Evolutionary conservation across 2,113 vertebrate species (phyloP).

Genomic region (Pomatorhinus ruficollis): DNA sequence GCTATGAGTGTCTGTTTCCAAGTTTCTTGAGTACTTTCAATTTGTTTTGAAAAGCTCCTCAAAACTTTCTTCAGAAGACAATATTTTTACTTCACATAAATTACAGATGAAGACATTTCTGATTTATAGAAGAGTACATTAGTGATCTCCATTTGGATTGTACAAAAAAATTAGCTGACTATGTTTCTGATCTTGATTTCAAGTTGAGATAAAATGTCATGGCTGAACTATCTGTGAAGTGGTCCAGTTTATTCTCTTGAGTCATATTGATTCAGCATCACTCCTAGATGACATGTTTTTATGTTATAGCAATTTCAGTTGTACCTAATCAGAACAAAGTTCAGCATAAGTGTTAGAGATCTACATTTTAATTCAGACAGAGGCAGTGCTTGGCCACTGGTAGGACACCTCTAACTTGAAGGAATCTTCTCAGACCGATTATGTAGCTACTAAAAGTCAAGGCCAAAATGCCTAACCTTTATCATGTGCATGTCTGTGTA

Average conservation of each 20-base stretch:
- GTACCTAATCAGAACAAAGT: neutral
- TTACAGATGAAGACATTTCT: neutral
- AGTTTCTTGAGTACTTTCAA: neutral
- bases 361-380: neutral
- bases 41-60: neutral
- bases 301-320: neutral
- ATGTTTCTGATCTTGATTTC: constrained; percentile 11
- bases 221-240: neutral
- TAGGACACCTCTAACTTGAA: neutral
- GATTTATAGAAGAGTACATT: neutral
- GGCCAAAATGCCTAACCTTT: neutral
- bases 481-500: neutral
- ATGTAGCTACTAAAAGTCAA: neutral
- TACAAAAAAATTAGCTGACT: neutral
- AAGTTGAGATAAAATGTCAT: neutral
- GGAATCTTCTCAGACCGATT: neutral
- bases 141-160: neutral
- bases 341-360: neutral
- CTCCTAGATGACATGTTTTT: neutral
- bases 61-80: constrained; percentile 3
- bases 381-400: neutral
- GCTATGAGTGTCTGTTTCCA: neutral
- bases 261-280: neutral
- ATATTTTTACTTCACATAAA: neutral
- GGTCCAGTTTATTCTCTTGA: neutral